Evolutionary conservation across 2,113 vertebrate species (phyloP).

Genomic region (Bubo scandiacus): DNA sequence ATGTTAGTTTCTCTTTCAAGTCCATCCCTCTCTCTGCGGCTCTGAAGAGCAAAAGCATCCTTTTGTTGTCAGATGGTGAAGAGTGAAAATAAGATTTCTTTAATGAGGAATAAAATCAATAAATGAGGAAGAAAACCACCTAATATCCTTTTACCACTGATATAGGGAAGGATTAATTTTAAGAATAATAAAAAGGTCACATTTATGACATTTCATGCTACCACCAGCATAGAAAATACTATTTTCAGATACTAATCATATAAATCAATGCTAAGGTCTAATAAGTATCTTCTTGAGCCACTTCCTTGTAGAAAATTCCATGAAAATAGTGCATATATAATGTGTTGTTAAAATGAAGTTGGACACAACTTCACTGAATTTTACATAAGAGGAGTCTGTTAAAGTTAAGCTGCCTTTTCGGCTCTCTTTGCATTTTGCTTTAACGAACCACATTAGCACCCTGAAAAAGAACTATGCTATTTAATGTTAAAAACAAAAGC

Average conservation of each 20-base stretch:
- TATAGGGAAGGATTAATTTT: neutral
- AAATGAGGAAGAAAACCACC: neutral
- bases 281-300: neutral
- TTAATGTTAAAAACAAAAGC: neutral
- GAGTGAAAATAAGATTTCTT: neutral
- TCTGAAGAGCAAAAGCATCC: neutral
- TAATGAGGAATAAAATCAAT: neutral
- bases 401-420: neutral
- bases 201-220: neutral
- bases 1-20: neutral
- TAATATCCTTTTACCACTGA: neutral
- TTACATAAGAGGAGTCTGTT: neutral
- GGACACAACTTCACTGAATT: neutral
- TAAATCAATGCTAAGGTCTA: neutral
- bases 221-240: neutral
- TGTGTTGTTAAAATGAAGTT: neutral
- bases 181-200: neutral
- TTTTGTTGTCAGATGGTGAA: neutral
- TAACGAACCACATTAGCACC: neutral
- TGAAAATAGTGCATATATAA: neutral
- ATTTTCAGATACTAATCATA: neutral
- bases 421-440: neutral
- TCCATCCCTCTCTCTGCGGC: neutral
- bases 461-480: neutral
- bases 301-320: neutral